A percentile compares a stretch with the other conserved stretches of the same genome.
phyloP scores from a whole-genome alignment of 1,140 invertebrate species.

The Conus ventricosus region DNA sequence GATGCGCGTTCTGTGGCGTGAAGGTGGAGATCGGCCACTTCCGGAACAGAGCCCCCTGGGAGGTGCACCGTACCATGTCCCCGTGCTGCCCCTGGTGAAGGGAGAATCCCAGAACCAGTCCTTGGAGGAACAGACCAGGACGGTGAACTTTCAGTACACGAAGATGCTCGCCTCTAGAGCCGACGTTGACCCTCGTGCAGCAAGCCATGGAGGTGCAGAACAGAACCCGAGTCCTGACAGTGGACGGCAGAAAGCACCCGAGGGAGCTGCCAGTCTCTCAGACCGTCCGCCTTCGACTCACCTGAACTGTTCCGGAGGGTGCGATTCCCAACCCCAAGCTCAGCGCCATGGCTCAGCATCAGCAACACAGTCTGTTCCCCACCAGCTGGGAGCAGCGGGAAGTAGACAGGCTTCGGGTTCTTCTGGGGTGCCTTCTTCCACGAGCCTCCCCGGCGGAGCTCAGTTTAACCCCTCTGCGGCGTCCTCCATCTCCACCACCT shows the following conservation, averaged over 20 bases:
- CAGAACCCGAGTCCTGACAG: background rate
- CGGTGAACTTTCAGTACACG: background rate
- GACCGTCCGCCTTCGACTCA: too few species aligned
- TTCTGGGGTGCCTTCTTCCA: too few species aligned
- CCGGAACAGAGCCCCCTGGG: background rate
- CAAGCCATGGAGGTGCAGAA: background rate
- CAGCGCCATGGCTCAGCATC: too few species aligned
- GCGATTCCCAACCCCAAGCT: too few species aligned
- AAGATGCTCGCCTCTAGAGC: background rate
- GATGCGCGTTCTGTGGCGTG: constrained; percentile 10
- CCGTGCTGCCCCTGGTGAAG: background rate
- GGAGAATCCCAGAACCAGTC: background rate
- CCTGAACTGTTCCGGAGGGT: too few species aligned
- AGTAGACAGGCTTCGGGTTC: too few species aligned
- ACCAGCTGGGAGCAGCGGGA: too few species aligned
- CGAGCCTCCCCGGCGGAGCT: too few species aligned
- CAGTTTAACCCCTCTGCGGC: too few species aligned
- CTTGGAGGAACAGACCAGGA: background rate
- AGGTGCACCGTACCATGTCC: background rate
- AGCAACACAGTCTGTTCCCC: too few species aligned
- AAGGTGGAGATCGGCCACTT: background rate
- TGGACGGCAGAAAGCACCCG: background rate
- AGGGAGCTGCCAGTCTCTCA: too few species aligned
- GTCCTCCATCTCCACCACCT: too few species aligned
- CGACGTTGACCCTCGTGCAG: background rate